Evolutionary conservation across 2,888 invertebrate species (phyloP), one percentile per base, ranked within the genome.

Genomic region (Spatulosminthurus flaviceps): DNA sequence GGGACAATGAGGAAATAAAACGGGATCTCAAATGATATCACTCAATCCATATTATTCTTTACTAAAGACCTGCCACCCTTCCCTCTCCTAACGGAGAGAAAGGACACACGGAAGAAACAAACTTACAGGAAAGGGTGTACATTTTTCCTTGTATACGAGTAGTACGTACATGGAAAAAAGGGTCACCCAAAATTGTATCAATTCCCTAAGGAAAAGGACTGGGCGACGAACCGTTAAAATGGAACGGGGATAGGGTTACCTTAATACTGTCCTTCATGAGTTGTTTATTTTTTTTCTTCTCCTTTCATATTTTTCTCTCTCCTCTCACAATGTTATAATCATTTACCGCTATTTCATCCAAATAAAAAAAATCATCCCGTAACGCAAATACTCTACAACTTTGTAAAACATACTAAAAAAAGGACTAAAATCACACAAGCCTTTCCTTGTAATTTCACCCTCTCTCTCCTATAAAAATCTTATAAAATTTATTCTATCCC

Each of bases 181-280:
- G 78, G 78, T 78, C 78, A 78, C 78, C 78, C 60, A 69, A 78
- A 78, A 78, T 78, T 78, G 78, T 78, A 72, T 78, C 72, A 78
- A 78, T 77, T 60, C 51, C 4, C 9, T n/a, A 24, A 5, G 34
- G 72, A 64, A 80, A 80, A 80, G 76, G 76, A 70, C 77, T 81
- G 82, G 83, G 84, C 77, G 84, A 84, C 83, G 84, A 83, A 84
- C 84, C 84, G 84, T 84, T 84, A 84, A 83, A 82, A 82, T 81
- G 79, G 79, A 83, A 81, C 82, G 80, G 81, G 76, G 84, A 84
- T 84, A 83, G 83, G 84, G 84, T 84, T 84, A 83, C 83, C 76
- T 76, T n/a, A n/a, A 64, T 70, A 71, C 69, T 75, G 41, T 71
- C 42, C 61, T 70, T 61, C 64, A 76, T 69, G 64, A 70, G 74